A percentile compares a stretch with the other conserved stretches of the same genome.
Conservation (phyloP, 2,113 vertebrate genomes). For the Plotosus lineatus region DNA sequence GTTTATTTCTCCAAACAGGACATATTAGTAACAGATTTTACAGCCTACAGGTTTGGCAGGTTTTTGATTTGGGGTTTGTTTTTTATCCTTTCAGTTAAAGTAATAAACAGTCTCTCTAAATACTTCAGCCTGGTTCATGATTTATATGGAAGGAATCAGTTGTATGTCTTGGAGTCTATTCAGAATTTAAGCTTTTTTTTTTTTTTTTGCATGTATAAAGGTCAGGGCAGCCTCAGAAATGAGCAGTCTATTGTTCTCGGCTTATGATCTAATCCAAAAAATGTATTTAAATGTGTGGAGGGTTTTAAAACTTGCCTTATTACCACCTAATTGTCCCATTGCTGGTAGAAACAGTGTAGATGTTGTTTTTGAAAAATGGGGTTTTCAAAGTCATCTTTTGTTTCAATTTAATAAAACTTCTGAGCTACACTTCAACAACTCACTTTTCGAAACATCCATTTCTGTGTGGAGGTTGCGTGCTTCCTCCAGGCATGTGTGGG, state of each 20-base stretch:
- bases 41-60: background rate
- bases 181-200: background rate
- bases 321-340: background rate
- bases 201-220: background rate
- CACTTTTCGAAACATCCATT: background rate
- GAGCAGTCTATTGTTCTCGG: background rate
- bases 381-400: background rate
- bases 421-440: background rate
- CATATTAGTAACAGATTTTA: background rate
- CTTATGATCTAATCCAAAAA: conserved; percentile 2
- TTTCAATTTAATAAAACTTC: background rate
- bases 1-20: background rate
- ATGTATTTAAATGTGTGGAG: background rate
- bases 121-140: too few species aligned
- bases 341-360: background rate
- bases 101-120: background rate
- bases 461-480: too few species aligned
- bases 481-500: too few species aligned
- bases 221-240: background rate
- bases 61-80: background rate
- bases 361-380: background rate
- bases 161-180: background rate
- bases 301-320: background rate
- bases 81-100: background rate
- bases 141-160: too few species aligned